phyloP scores from a whole-genome alignment of 2,113 vertebrate species.

The Solea solea region DNA sequence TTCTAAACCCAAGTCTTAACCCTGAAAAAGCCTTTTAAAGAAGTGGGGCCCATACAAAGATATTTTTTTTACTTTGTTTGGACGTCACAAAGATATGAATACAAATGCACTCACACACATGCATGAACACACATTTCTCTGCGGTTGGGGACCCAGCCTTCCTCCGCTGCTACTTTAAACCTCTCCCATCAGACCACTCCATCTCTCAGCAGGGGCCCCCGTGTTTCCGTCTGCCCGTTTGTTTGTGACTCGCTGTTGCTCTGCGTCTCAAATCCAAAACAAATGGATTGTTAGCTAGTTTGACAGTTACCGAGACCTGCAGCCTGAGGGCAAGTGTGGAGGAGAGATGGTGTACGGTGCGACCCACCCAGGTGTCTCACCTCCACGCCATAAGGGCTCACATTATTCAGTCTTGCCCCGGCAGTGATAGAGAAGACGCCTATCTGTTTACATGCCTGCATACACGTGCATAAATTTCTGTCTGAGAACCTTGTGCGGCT shows the following conservation, averaged over 20 bases:
- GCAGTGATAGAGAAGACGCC: not conserved
- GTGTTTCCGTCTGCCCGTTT: slow-evolving; percentile 50
- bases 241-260: slow-evolving; percentile 41
- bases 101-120: not conserved
- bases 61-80: too few relatives aligned
- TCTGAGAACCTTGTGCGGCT: slow-evolving; percentile 19
- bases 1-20: too few relatives aligned
- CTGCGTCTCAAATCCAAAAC: slow-evolving; percentile 33
- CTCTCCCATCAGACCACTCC: slow-evolving; percentile 15
- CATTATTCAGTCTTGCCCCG: slow-evolving; percentile 15
- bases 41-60: too few relatives aligned
- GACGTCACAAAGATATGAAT: too few relatives aligned
- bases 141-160: slow-evolving; percentile 26
- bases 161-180: slow-evolving; percentile 12
- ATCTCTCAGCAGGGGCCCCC: slow-evolving; percentile 36
- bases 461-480: not conserved
- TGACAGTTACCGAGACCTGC: slow-evolving; percentile 47
- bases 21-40: too few relatives aligned
- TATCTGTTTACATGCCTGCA: not conserved
- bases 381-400: not conserved
- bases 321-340: slow-evolving; percentile 31
- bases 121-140: not conserved
- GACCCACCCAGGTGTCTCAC: slow-evolving; percentile 16
- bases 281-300: slow-evolving; percentile 56
- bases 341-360: slow-evolving; percentile 8